These are phyloP conservation scores for Acanthurus leucopareius DNA, from an alignment of 2,797 vertebrate genomes.

Conservation along the genomic window DNA sequence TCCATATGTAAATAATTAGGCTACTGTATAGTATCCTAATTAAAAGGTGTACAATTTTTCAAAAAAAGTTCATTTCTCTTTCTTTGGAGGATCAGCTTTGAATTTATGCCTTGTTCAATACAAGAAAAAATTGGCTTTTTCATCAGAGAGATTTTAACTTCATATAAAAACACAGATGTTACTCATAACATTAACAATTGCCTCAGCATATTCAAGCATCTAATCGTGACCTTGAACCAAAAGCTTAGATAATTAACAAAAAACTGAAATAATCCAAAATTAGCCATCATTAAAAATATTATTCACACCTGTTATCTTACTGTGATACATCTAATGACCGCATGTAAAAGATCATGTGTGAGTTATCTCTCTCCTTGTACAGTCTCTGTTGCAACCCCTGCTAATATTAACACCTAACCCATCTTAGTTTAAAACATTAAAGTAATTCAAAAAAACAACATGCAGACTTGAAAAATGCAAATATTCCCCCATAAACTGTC, in stretches of 20 bases:
- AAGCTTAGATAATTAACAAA: too few relatives aligned
- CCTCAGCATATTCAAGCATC: neutral
- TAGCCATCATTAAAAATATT: neutral
- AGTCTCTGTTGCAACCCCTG: too few relatives aligned
- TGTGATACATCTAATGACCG: neutral
- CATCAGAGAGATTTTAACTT: neutral
- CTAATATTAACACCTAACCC: neutral
- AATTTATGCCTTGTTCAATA: neutral
- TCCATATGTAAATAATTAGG: neutral
- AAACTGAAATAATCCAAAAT: neutral
- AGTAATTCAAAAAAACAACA: neutral
- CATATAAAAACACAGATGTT: neutral
- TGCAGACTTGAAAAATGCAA: neutral
- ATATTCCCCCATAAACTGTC: neutral
- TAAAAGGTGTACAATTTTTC: too few relatives aligned
- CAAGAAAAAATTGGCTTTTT: neutral
- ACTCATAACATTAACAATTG: too few relatives aligned
- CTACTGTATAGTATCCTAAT: neutral
- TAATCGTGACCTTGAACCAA: too few relatives aligned
- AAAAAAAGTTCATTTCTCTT: too few relatives aligned
- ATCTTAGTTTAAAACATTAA: neutral
- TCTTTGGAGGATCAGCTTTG: neutral
- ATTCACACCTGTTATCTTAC: neutral
- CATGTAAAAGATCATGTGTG: neutral
- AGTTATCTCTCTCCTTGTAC: neutral